These are phyloP conservation scores for Pollenia labialis DNA, from an alignment of 2,888 invertebrate species.

Conservation along the genomic window DNA sequence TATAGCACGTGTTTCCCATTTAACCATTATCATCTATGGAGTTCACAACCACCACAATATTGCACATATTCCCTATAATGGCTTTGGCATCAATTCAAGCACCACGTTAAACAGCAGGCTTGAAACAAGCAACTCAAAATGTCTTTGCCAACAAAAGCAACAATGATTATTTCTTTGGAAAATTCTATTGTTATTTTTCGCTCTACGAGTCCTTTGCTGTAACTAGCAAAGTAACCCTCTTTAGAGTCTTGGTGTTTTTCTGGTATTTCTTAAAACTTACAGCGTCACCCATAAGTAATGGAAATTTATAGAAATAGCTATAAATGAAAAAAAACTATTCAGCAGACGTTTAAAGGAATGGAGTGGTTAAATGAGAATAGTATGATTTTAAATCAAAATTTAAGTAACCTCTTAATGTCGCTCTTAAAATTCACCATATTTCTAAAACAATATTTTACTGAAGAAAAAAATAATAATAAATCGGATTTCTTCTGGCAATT, in stretches of 20 bases:
- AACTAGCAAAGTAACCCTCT: conserved; percentile 48
- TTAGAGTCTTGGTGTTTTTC: conserved; percentile 3
- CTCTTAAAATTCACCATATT: too few relatives aligned
- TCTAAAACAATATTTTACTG: too few relatives aligned
- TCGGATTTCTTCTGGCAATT: too few relatives aligned
- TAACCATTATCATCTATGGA: conserved; percentile 29
- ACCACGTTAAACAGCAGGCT: conserved; percentile 67
- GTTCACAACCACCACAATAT: conserved; percentile 54
- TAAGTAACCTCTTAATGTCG: too few relatives aligned
- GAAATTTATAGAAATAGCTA: conserved; percentile 45
- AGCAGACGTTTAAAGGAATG: conserved; percentile 38
- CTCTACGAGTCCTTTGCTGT: conserved; percentile 11
- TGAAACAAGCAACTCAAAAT: conserved; percentile 49
- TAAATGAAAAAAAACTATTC: conserved; percentile 28
- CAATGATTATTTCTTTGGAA: conserved; percentile 59
- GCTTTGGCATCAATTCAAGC: conserved; percentile 69
- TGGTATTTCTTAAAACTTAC: neutral
- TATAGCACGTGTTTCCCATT: conserved; percentile 65
- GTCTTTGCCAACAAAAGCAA: conserved; percentile 46
- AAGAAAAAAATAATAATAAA: too few relatives aligned
- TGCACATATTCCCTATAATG: conserved; percentile 31
- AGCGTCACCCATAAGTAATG: conserved; percentile 68
- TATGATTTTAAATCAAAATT: too few relatives aligned
- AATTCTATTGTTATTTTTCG: conserved; percentile 4
- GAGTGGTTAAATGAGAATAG: neutral